Conservation (phyloP, 2,888 invertebrate genomes). For the Melangyna quadrimaculata region DNA sequence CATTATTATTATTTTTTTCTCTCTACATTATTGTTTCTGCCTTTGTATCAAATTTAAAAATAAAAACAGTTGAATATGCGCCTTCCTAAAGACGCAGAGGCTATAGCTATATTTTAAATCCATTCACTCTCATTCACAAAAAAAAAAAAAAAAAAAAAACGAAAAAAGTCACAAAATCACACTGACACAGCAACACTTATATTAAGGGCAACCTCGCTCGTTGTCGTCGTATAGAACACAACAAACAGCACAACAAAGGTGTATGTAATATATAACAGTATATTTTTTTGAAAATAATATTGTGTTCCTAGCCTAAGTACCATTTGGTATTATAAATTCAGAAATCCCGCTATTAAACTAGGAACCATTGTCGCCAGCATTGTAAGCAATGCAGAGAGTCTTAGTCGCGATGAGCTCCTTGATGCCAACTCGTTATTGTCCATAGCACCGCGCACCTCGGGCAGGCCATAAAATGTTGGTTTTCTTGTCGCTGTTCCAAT, state of each 20-base stretch:
- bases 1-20: slow-evolving; percentile 18
- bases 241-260: slow-evolving; percentile 70
- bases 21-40: slow-evolving; percentile 58
- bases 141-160: neutral
- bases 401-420: slow-evolving; percentile 69
- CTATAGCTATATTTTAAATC: slow-evolving; percentile 34
- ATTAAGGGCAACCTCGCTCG: slow-evolving; percentile 44
- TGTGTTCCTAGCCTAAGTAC: slow-evolving; percentile 69
- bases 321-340: slow-evolving; percentile 75
- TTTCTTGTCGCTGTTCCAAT: slow-evolving; percentile 78
- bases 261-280: slow-evolving; percentile 69
- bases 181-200: slow-evolving; percentile 47
- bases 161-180: slow-evolving; percentile 7
- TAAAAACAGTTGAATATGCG: slow-evolving; percentile 18
- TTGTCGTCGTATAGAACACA: slow-evolving; percentile 64
- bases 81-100: slow-evolving; percentile 22
- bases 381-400: slow-evolving; percentile 60
- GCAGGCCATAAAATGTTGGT: slow-evolving; percentile 77
- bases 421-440: slow-evolving; percentile 78
- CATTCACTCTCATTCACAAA: slow-evolving; percentile 27
- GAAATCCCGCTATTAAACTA: slow-evolving; percentile 76
- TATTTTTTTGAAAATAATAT: slow-evolving; percentile 67
- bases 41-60: slow-evolving; percentile 53
- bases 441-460: slow-evolving; percentile 76
- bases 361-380: slow-evolving; percentile 74